phyloP scores from a whole-genome alignment of 1,140 invertebrate species.

The Musca domestica region DNA sequence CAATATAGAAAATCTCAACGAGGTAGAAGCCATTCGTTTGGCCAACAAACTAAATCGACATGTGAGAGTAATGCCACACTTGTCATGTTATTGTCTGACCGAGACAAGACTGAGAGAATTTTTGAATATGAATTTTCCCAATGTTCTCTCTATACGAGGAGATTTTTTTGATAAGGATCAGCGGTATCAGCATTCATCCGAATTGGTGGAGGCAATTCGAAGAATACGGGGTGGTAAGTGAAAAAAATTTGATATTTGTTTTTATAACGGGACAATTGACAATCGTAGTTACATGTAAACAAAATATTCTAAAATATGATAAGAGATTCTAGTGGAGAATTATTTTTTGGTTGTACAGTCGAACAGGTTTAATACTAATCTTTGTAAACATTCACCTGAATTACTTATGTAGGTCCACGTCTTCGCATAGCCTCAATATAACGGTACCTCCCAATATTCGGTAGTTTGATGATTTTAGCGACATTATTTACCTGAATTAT shows the following conservation, averaged over 20 bases:
- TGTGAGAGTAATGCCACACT: constrained; percentile 26
- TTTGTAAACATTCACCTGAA: too few relatives aligned
- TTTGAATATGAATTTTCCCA: constrained; percentile 24
- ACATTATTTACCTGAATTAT: too few relatives aligned
- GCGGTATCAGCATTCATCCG: constrained; percentile 13
- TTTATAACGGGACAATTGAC: background rate
- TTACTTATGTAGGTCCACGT: too few relatives aligned
- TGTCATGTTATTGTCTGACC: constrained; percentile 23
- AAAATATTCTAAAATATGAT: background rate
- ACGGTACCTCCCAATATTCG: too few relatives aligned
- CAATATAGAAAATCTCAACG: background rate
- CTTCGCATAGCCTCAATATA: too few relatives aligned
- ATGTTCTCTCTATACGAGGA: constrained; percentile 24
- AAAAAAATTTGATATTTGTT: background rate
- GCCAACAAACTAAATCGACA: constrained; percentile 2
- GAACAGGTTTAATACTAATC: too few relatives aligned
- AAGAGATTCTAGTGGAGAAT: background rate
- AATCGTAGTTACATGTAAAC: background rate
- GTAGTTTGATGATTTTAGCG: too few relatives aligned
- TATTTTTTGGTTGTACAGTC: too few relatives aligned
- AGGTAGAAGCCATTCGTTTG: constrained; percentile 21
- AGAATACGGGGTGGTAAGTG: constrained; percentile 23
- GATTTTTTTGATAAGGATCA: constrained; percentile 23
- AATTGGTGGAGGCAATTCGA: constrained; percentile 24
- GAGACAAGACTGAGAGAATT: constrained; percentile 21